These are phyloP conservation scores for Loris lydekkerianus DNA, from an alignment of 2,797 vertebrate genomes.

Conservation along the genomic window DNA sequence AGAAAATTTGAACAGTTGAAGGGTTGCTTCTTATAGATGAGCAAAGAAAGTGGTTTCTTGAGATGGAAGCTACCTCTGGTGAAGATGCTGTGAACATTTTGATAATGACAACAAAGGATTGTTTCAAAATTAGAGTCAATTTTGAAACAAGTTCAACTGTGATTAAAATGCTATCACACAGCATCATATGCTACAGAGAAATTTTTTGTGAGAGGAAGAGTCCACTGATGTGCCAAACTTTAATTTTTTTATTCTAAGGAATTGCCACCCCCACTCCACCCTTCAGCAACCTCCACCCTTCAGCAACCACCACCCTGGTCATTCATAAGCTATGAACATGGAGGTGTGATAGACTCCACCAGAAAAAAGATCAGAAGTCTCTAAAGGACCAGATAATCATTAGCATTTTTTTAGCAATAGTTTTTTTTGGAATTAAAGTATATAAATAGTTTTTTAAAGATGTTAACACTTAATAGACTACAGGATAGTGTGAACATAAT, in stretches of 20 bases:
- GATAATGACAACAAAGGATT: background rate
- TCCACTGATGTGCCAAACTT: background rate
- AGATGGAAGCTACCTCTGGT: background rate
- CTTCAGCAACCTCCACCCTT: background rate
- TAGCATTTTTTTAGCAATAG: background rate
- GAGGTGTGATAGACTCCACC: background rate
- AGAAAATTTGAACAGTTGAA: background rate
- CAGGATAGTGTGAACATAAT: background rate
- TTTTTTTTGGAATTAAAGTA: background rate
- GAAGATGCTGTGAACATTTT: background rate
- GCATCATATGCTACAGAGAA: background rate
- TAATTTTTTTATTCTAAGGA: background rate
- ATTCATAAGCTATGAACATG: background rate
- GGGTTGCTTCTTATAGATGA: background rate
- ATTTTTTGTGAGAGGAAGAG: background rate
- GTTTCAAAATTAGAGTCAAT: background rate
- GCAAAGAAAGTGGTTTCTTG: background rate
- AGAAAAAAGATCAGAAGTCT: background rate
- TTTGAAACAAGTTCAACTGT: background rate
- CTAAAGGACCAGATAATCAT: background rate
- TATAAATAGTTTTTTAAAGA: background rate
- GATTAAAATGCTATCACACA: background rate
- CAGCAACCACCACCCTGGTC: background rate
- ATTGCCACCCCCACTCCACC: background rate
- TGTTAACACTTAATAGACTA: background rate